Base-by-base conservation (phyloP, 2,113 vertebrate genomes). In the Sorex araneus region DNA sequence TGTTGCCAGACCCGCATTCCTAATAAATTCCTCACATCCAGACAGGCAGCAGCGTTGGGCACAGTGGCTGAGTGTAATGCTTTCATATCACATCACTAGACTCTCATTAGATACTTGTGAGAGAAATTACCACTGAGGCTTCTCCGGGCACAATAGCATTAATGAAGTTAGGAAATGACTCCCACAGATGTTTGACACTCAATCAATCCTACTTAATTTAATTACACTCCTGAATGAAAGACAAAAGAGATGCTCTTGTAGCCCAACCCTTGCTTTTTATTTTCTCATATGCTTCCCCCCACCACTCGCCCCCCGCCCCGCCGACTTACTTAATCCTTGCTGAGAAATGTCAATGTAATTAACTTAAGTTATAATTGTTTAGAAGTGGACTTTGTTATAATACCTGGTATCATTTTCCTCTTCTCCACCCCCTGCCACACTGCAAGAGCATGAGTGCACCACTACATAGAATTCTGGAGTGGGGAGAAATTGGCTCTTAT, bases 201-300 rank as follows among this genome's bases (percentile, higher is more conserved):
- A 96, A 94, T 97, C 96, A 97, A 85, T 96, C 91, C 97, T 92
- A 32, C 96, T 96, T 97, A 97, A 97, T 97, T 96, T 97, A 97
- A 97, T 97, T 97, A 97, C 70, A 93, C 77, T 93, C 84, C 83
- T 94, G 92, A 96, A 91, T 84, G 83, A 96, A 94, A 97, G 84
- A 97, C 93, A 97, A 96, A 97, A 95, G 84, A 74, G 92, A 95
- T 91, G 94, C 75, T 94, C 89, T 84, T 93, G 74, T 54, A 90
- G 94, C 79, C 92, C 78, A 78, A n/a, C 86, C 77, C 92, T 92
- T 87, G 79, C 92, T 97, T 97, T 96, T 92, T 91, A 90, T 97
- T 94, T 95, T 92, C 88, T 93, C 57, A 18, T 43, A 92, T 6
- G 25, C 66, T 32, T 84, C 67, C 57, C 69, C 63, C 50, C 40